Conservation (phyloP, 2,113 vertebrate species). For the Mesembrinibis cayennensis region DNA sequence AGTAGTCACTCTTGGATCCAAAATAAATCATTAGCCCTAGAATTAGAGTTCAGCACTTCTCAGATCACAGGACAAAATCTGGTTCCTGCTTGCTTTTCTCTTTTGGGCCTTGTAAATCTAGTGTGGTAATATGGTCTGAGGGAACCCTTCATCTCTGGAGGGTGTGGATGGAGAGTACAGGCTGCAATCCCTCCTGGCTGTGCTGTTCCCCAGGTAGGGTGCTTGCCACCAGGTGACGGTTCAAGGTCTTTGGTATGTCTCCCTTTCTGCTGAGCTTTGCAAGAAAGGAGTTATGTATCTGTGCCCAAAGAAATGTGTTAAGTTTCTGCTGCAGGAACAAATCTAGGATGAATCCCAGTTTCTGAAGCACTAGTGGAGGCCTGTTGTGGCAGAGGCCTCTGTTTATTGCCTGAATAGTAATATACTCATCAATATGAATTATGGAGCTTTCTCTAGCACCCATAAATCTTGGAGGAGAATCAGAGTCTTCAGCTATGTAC, state of each 20-base stretch:
- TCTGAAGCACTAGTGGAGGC: background rate
- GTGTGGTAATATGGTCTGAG: background rate
- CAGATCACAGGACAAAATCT: background rate
- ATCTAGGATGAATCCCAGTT: background rate
- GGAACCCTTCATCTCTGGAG: background rate
- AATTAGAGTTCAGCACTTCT: background rate
- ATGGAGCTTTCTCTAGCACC: constrained; percentile 2
- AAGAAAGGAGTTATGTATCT: background rate
- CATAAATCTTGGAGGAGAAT: constrained; percentile 37
- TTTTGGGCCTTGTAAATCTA: background rate
- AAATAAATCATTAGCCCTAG: background rate
- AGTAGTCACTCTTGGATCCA: background rate
- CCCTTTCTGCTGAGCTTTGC: background rate
- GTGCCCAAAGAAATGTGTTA: background rate
- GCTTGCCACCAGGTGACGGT: background rate
- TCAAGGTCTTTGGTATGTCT: background rate
- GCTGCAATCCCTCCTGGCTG: background rate
- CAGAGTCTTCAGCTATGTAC: constrained; percentile 35
- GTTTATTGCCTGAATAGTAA: background rate
- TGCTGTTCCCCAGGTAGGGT: background rate
- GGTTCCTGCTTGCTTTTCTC: background rate
- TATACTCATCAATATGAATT: constrained; percentile 7
- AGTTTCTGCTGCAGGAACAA: background rate
- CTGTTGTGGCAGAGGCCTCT: constrained; percentile 1
- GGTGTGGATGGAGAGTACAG: background rate